phyloP scores from a whole-genome alignment of 2,797 vertebrate species.

The Lepus oiostolus region DNA sequence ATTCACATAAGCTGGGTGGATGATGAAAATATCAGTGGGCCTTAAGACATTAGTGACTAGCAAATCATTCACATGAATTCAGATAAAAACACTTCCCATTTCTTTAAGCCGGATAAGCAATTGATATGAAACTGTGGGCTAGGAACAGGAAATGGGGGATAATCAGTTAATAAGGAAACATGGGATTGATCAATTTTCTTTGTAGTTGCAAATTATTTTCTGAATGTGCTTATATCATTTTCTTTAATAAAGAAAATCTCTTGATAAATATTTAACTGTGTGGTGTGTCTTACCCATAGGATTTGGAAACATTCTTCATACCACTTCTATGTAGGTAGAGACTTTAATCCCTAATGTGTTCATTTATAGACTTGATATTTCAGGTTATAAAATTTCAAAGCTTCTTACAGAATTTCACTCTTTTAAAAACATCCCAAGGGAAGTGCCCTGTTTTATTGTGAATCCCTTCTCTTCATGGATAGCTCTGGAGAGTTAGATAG shows the following conservation, averaged over 20 bases:
- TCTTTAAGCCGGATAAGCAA: background rate
- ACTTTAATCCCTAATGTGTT: background rate
- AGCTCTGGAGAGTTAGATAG: background rate
- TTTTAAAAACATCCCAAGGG: background rate
- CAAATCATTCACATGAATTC: background rate
- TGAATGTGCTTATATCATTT: background rate
- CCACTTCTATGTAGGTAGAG: background rate
- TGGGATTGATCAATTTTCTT: background rate
- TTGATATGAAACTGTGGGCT: background rate
- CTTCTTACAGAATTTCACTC: background rate
- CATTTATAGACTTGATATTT: background rate
- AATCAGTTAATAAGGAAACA: background rate
- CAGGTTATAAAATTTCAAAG: background rate
- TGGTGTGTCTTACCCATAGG: background rate
- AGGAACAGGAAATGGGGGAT: background rate
- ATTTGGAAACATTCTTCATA: background rate
- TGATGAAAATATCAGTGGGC: background rate
- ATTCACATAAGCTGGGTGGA: background rate
- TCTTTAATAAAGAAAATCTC: background rate
- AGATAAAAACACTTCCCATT: background rate
- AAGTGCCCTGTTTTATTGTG: background rate
- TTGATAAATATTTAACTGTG: background rate
- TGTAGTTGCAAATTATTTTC: background rate
- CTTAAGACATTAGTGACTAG: background rate
- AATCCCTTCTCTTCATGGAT: background rate